Evolutionary conservation across 2,888 invertebrate species (phyloP), one percentile per base, ranked within the genome.

Genomic region (Macrophya annulata): DNA sequence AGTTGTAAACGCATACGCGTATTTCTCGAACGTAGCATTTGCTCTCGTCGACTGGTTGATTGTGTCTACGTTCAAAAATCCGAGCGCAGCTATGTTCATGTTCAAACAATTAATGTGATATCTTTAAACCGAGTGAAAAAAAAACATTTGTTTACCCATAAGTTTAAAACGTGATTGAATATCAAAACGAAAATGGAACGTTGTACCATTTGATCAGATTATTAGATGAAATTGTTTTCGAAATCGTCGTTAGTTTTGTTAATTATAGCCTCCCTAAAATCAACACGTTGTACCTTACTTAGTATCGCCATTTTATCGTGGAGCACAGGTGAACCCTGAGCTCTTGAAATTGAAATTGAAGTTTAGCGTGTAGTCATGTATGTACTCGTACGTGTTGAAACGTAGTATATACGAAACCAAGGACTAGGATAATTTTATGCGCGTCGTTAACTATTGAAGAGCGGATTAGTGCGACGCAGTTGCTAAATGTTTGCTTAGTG

Each of bases 391-490:
- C 21, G 21, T 8, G 43, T 43, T 72, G 10, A 10, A 40, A n/a
- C 21, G n/a, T 10, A 43, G 43, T 31, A 72, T 21, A 43, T 5
- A n/a, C 72, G 55, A 55, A 55, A 31, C 71, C 71, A 37, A 15
- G 37, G 37, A 12, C n/a, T 43, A 72, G 77, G 77, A 43, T 81
- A 81, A 81, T 81, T 62, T 62, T 81, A 51, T 48, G 81, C 55
- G 55, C 81, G 59, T 81, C 81, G 81, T 81, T 81, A 81, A 62
- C 62, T 81, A 81, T 81, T 81, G 81, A 81, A 55, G 81, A 43
- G 31, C 37, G 81, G 62, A 81, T 81, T 62, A 81, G 81, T 81
- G 81, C 59, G 43, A 62, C 59, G 81, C 62, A 51, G 59, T 81
- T 62, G 59, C 59, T 81, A 43, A 81, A 81, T 81, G 81, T 81